Conservation (phyloP, 2,113 vertebrate species). For the Archocentrus centrarchus region DNA sequence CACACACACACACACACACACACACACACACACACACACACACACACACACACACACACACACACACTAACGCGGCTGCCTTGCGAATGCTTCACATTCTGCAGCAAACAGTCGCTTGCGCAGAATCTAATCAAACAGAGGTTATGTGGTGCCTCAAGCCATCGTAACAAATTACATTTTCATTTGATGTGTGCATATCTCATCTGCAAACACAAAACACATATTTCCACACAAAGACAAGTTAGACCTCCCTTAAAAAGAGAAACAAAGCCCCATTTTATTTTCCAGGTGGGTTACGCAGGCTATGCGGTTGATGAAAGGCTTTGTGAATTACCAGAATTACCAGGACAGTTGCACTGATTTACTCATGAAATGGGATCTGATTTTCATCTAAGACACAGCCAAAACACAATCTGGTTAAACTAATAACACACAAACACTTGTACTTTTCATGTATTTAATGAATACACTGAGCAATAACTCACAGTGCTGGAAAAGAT, state of each 20-base stretch:
- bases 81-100: slow-evolving; percentile 49
- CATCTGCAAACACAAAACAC: slow-evolving; percentile 43
- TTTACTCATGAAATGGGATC: background rate
- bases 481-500: slow-evolving; percentile 7
- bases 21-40: slow-evolving; percentile 16
- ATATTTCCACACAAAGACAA: slow-evolving; percentile 35
- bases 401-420: slow-evolving; percentile 5
- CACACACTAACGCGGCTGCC: slow-evolving; percentile 24
- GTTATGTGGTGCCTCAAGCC: slow-evolving; percentile 71
- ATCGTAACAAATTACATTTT: slow-evolving; percentile 72
- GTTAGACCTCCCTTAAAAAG: background rate
- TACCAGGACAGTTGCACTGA: slow-evolving; percentile 1
- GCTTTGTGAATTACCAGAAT: background rate
- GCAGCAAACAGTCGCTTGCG: slow-evolving; percentile 55
- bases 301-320: background rate
- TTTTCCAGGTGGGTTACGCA: background rate
- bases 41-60: slow-evolving; percentile 14
- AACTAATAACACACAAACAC: slow-evolving; percentile 17
- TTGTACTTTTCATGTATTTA: slow-evolving; percentile 19
- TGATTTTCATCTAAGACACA: slow-evolving; percentile 12
- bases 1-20: slow-evolving; percentile 15
- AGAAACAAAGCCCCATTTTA: slow-evolving; percentile 43
- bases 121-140: slow-evolving; percentile 75
- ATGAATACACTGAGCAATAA: slow-evolving; percentile 15
- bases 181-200: slow-evolving; percentile 68